Conservation (phyloP, 2,113 vertebrate genomes). For the Anhinga rufa region DNA sequence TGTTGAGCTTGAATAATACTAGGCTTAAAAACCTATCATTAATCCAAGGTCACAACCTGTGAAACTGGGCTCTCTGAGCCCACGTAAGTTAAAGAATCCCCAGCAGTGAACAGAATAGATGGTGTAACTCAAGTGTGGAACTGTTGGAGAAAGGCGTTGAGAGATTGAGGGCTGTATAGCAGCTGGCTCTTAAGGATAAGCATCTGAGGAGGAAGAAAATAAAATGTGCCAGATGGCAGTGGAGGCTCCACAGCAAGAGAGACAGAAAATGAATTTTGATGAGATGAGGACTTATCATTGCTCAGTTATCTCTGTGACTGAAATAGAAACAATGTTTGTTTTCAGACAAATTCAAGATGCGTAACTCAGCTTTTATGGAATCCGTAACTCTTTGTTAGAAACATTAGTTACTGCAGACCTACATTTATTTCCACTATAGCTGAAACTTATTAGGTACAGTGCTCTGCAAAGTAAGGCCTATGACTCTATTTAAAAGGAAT, state of each 20-base stretch:
- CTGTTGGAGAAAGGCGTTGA: not conserved
- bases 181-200: conserved; percentile 27
- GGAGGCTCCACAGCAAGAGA: conserved; percentile 22
- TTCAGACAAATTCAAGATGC: conserved; percentile 33
- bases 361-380: conserved; percentile 10
- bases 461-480: not conserved
- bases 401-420: not conserved
- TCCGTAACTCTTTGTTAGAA: not conserved
- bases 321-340: conserved; percentile 48
- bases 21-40: not conserved
- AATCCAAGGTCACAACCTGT: not conserved
- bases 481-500: not conserved
- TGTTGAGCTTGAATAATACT: not conserved
- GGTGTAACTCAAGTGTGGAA: not conserved
- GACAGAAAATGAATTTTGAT: conserved; percentile 49
- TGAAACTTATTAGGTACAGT: not conserved
- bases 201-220: conserved; percentile 49
- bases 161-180: not conserved
- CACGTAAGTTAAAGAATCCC: not conserved
- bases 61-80: not conserved
- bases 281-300: not conserved
- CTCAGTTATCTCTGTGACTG: conserved; percentile 5
- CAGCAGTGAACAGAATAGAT: not conserved
- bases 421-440: not conserved
- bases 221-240: conserved; percentile 56